Conservation (phyloP, 2,113 vertebrate species). For the Rhagologus leucostigma region DNA sequence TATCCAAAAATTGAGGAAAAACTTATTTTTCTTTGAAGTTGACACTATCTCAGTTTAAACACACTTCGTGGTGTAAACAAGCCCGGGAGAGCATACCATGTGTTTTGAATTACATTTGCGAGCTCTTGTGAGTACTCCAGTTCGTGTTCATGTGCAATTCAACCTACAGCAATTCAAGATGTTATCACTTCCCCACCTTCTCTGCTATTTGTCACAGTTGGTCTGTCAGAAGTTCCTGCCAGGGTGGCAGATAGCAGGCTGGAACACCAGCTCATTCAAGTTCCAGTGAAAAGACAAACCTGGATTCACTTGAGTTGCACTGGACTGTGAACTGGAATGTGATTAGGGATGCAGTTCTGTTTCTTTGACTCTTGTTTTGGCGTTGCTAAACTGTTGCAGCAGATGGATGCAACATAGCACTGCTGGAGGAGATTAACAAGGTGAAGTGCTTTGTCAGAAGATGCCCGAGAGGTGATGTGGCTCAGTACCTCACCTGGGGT, state of each 20-base stretch:
- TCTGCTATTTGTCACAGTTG: neutral
- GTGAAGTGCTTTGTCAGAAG: neutral
- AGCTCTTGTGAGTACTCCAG: neutral
- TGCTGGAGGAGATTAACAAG: neutral
- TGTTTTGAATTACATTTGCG: slow-evolving; percentile 1
- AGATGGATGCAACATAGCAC: neutral
- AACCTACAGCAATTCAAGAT: neutral
- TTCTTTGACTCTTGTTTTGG: neutral
- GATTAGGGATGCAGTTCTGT: neutral
- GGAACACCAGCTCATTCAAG: neutral
- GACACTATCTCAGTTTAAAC: neutral
- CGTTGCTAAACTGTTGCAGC: neutral
- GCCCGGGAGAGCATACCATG: neutral
- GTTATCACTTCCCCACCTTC: neutral
- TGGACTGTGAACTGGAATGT: neutral
- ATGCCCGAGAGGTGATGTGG: neutral
- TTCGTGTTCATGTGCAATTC: neutral
- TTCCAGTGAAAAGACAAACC: neutral
- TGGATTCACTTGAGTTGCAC: neutral
- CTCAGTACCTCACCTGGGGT: neutral
- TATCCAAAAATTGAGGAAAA: neutral
- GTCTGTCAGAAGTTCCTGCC: neutral
- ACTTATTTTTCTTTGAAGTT: neutral
- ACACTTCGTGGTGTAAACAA: neutral
- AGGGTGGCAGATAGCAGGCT: neutral